Base-by-base conservation (phyloP, 2,888 invertebrate genomes). In the Tuta absoluta region DNA sequence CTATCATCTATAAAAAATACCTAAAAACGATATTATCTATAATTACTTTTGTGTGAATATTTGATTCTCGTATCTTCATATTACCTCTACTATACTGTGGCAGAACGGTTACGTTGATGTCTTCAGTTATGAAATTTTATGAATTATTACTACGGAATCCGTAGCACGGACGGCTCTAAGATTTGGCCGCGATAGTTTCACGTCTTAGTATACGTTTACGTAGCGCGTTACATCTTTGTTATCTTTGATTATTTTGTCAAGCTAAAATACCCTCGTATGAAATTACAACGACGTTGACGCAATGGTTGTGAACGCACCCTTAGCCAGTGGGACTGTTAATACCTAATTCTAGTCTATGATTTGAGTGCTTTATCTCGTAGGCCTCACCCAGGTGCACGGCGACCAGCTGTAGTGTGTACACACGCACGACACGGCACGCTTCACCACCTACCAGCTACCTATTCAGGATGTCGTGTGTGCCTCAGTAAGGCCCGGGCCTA, bases 401-500 rank as follows among this genome's bases (percentile, higher is more conserved):
- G 69, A 69, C 69, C 71, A 69, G 67, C 68, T 71, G 67, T 72
- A 51, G 14, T 49, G 48, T 53, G 48, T 59, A 19, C 19, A 48
- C 57, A 70, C 74, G 73, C 72, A 70, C 74, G 73, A 62, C 75
- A 73, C 74, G 75, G 87, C 90, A 87, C 87, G 84, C 86, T 86
- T 84, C 79, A 75, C 84, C 86, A 85, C 88, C 87, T 84, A 82
- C 84, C 86, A 85, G 87, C 87, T 84, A 82, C 89, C 86, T 86
- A 85, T 89, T 89, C 87, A 89, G 89, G 91, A 90, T 89, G 85
- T 56, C 82, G 77, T 10, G 23, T 21, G 23, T 12, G 14, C 23
- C 51, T 11, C 86, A 77, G 79, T 91, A 91, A 89, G 91, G 90
- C 81, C 78, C 80, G 85, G 85, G 79, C 88, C 91, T 91, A 91